Conservation (phyloP, 1,140 invertebrate genomes). For the Cydia strobilella region DNA sequence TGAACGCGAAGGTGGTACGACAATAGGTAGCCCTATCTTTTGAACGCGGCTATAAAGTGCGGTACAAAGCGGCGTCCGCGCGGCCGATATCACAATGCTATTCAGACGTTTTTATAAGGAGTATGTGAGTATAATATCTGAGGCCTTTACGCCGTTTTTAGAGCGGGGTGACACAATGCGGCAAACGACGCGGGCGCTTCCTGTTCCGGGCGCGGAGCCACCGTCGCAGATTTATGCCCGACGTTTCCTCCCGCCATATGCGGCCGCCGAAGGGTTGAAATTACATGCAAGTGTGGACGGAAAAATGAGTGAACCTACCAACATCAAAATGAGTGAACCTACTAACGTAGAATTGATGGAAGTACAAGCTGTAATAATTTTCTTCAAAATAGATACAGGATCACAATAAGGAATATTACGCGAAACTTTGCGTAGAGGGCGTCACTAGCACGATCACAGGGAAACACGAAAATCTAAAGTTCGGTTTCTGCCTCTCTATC, state of each 20-base stretch:
- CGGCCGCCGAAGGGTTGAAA: slow-evolving; percentile 42
- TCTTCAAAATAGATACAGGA: too few species aligned
- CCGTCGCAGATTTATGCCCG: slow-evolving; percentile 76
- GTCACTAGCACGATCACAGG: too few species aligned
- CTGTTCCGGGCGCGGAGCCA: slow-evolving; percentile 75
- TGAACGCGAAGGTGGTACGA: slow-evolving; percentile 65
- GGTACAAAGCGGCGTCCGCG: slow-evolving; percentile 71
- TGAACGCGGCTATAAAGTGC: slow-evolving; percentile 71
- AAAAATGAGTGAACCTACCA: neutral
- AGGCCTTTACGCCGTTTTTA: neutral
- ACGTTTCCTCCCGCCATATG: slow-evolving; percentile 75
- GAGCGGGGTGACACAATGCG: slow-evolving; percentile 53
- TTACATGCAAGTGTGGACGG: neutral
- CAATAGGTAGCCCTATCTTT: slow-evolving; percentile 70
- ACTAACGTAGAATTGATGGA: too few species aligned
- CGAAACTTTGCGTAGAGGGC: too few species aligned
- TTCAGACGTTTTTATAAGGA: neutral
- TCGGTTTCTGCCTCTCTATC: too few species aligned
- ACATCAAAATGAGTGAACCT: neutral
- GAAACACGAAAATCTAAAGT: too few species aligned
- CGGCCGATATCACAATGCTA: slow-evolving; percentile 74
- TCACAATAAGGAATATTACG: too few species aligned
- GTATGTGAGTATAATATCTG: neutral
- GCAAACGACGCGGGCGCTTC: slow-evolving; percentile 75
- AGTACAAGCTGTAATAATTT: too few species aligned